Evolutionary conservation across 2,888 invertebrate genomes (phyloP).

Genomic region (Melipona bicolor): DNA sequence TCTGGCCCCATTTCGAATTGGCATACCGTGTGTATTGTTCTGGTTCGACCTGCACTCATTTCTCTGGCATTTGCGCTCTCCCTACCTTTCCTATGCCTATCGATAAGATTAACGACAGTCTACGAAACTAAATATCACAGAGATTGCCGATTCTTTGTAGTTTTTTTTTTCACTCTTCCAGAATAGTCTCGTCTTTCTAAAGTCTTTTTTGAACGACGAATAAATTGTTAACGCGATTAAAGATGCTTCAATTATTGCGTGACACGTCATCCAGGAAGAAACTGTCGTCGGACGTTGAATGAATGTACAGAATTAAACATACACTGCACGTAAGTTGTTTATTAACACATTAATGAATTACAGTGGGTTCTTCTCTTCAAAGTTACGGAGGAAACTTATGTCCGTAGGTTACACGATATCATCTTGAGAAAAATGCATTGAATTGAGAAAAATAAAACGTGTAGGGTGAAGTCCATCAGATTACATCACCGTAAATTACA

Average conservation of each 20-base stretch:
- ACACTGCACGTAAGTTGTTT: slow-evolving; percentile 7
- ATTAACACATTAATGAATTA: slow-evolving; percentile 25
- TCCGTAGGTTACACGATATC: not conserved
- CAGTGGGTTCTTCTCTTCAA: not conserved
- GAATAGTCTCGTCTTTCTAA: not conserved
- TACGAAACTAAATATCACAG: not conserved
- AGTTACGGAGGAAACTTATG: slow-evolving; percentile 6
- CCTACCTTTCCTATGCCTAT: slow-evolving; percentile 14
- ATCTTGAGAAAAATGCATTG: not conserved
- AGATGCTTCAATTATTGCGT: not conserved
- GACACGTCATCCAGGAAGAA: not conserved
- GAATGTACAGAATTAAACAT: slow-evolving; percentile 5
- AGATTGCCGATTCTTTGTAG: not conserved
- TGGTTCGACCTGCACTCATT: slow-evolving; percentile 79
- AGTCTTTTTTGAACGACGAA: not conserved
- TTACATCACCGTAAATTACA: slow-evolving; percentile 16
- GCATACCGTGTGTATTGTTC: slow-evolving; percentile 81
- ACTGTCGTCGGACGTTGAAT: not conserved
- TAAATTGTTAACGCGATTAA: not conserved
- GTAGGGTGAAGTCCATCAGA: not conserved
- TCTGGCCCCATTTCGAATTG: slow-evolving; percentile 83
- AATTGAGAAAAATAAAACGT: not conserved
- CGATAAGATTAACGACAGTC: slow-evolving; percentile 20
- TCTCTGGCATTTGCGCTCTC: slow-evolving; percentile 68
- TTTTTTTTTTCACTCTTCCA: not conserved